phyloP scores from a whole-genome alignment of 2,888 invertebrate species.

The Trisateles emortualis region DNA sequence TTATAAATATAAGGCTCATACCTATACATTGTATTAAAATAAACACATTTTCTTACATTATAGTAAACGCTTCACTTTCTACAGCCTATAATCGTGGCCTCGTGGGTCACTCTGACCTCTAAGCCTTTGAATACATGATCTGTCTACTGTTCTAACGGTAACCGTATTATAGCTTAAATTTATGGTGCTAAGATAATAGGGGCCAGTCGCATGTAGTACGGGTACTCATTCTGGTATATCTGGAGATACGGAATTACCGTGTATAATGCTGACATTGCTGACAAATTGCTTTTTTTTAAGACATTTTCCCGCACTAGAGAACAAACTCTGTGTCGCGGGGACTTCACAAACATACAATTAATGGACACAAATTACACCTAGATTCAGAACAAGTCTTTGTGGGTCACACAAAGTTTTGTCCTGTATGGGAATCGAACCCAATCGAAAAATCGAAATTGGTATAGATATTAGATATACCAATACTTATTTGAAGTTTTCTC shows the following conservation, averaged over 20 bases:
- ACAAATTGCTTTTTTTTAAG: not conserved
- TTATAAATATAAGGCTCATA: no score
- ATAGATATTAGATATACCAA: no score
- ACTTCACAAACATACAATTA: no score
- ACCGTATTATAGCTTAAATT: conserved; percentile 40
- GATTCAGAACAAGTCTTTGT: no score
- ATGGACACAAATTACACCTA: no score
- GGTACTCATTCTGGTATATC: conserved; percentile 19
- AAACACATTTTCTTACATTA: conserved; percentile 15
- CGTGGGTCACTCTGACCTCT: conserved; percentile 36
- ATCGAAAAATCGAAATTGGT: no score
- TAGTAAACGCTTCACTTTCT: conserved; percentile 43
- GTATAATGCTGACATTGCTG: not conserved
- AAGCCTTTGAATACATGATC: conserved; percentile 24
- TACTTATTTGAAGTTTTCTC: no score
- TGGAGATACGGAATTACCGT: not conserved
- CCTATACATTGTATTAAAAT: no score
- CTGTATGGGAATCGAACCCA: no score
- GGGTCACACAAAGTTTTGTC: no score
- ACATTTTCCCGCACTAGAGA: no score
- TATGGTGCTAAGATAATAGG: conserved; percentile 43
- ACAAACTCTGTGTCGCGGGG: no score
- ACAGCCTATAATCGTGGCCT: conserved; percentile 38
- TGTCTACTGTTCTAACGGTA: conserved; percentile 45
- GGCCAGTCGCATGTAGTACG: conserved; percentile 13